Base-by-base conservation (phyloP, 2,113 vertebrate species). In the Mirza zaza region DNA sequence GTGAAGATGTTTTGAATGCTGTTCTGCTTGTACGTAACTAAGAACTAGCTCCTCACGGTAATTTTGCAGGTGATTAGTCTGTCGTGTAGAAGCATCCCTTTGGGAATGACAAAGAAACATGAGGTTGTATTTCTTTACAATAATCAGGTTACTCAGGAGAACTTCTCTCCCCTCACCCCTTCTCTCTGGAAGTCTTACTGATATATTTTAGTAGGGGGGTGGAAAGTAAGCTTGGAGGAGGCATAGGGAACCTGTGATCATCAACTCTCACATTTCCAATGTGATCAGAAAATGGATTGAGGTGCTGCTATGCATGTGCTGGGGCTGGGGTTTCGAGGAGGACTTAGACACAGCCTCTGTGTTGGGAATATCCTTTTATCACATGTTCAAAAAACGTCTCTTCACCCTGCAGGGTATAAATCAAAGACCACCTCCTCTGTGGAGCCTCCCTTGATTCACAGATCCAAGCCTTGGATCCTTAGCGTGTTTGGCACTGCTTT, bases 61-160 rank as follows among this genome's bases (percentile, higher is more conserved):
- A 96, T 97, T 96, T 94, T 97, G 95, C 91, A 96, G 94, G 92
- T 94, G 95, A 97, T 94, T 91, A 96, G 92, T 73, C 85, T 95
- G 95, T 97, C 52, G 3, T 71, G 15, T 63, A 81, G 83, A 95
- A 96, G 68, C 57, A 48, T 91, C 57, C 94, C 93, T 97, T 96
- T 12, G 95, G 93, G 95, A 79, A 82, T 91, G 82, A 97, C 91
- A 93, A 45, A 88, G 77, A 82, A 96, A 86, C 73, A 34, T 3
- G 39, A 84, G 13, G n/a, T 93, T 73, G 85, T 79, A 73, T 87
- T 93, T 95, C 83, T 93, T 81, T 94, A 65, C 14, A 87, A 39
- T 75, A 94, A 94, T 50, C 77, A 97, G 79, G 70, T 97, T 83
- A 91, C 45, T 57, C 4, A 23, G 75, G 93, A 88, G 80, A 95